Evolutionary conservation across 2,797 vertebrate species (phyloP).

Genomic region (Clangula hyemalis): DNA sequence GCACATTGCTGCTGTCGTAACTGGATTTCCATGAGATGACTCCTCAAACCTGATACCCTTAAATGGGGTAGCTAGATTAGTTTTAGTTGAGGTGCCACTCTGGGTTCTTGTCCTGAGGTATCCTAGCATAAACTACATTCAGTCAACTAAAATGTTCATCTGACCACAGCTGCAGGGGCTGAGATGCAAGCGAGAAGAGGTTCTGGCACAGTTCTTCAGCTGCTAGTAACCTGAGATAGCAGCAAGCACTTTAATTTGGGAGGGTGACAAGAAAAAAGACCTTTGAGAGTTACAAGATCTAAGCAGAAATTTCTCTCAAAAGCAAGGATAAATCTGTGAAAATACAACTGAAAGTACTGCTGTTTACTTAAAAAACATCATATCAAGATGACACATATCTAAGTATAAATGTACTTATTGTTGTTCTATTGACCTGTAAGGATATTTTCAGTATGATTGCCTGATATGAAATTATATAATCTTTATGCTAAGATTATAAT

Average conservation of each 20-base stretch:
- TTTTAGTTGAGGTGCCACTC: background rate
- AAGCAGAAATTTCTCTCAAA: background rate
- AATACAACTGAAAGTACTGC: background rate
- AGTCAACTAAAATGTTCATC: background rate
- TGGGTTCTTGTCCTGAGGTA: background rate
- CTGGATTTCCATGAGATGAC: background rate
- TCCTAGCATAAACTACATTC: background rate
- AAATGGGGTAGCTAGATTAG: background rate
- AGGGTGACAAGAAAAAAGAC: background rate
- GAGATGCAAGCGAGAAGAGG: background rate
- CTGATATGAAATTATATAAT: background rate
- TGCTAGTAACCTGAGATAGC: background rate
- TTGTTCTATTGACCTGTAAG: background rate
- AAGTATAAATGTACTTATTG: background rate
- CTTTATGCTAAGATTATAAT: background rate
- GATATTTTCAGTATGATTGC: background rate
- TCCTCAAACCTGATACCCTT: background rate
- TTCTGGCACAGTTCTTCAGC: background rate
- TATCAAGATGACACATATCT: background rate
- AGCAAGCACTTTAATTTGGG: background rate
- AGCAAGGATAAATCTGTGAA: background rate
- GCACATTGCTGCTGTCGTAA: background rate
- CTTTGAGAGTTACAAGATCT: background rate
- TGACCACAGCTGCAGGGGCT: background rate
- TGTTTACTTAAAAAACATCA: background rate